Evolutionary conservation across 2,888 invertebrate species (phyloP), one percentile per base, ranked within the genome.

Genomic region (Stenolophus ochropezus): DNA sequence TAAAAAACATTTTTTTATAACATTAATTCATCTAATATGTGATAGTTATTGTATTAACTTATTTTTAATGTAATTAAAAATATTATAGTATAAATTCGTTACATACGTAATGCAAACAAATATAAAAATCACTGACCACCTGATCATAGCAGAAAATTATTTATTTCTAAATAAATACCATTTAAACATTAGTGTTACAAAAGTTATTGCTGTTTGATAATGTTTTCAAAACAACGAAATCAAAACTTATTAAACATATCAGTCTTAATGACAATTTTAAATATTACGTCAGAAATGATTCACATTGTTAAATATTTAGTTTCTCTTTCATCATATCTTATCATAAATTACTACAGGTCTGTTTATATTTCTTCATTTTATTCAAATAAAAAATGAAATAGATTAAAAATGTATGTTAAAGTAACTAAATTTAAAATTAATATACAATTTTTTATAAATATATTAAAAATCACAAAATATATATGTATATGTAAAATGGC

Each of bases 401-500:
- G 33, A 42, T 42, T 42, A 42, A 42, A n/a, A 8, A 42, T 42
- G 33, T 42, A 20, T 56, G 56, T 56, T 56, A 56, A n/a, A n/a
- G n/a, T n/a, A n/a, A n/a, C n/a, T n/a, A n/a, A 51, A 51, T 16
- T 51, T 14, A 51, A 51, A 51, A 51, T 5, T n/a, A 16, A 51
- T 16, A 56, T 21, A 56, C 18, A 56, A 56, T 20, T 56, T 56
- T 56, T 56, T 56, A 56, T 56, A 21, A 56, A 56, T 56, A 56
- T 56, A 56, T 56, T 21, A 56, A 56, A 56, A 33, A 69, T 33
- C 65, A 69, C 65, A 69, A 69, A 18, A 23, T 69, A 69, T 16
- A 27, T 69, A 33, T 69, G 33, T 33, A 33, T 69, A 69, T n/a
- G n/a, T n/a, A 69, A 69, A 18, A 18, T 69, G 65, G 65, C 33